Evolutionary conservation across 30 jellyfish, hydroid and myxozoan genomes (phyloP), one percentile per base, ranked within the genome.

Genomic region (Aurelia aurita): DNA sequence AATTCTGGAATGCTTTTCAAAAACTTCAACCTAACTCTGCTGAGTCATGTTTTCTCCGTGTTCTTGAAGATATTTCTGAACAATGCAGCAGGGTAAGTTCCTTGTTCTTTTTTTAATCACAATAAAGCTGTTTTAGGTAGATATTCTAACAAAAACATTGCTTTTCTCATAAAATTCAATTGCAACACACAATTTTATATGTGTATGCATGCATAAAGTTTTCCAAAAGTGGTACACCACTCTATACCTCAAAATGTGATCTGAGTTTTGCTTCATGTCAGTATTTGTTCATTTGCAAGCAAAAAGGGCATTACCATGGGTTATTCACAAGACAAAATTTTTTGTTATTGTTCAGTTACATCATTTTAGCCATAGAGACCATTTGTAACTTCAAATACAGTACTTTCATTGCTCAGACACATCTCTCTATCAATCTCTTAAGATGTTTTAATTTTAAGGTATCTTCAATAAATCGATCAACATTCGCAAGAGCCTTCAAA

Each of bases 401-500:
- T 35, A 35, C 7, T 35, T 35, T 29, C 79, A 29, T 67, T 67
- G 49, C 62, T 67, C 79, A 22, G 23, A 67, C 44, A 39, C 19
- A 31, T 22, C 15, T 22, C n/a, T 0, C 1, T 1, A 22, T 22
- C 62, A 21, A 39, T 22, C 12, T 39, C 7, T 19, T 45, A 66
- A 14, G 58, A 66, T 25, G 35, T 22, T 45, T 73, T 60, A 21
- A 22, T 20, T 43, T 31, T 34, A 18, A 80, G 84, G 51, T 32
- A 18, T 23, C 77, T 43, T 27, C 51, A 8, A 62, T 80, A 22
- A 80, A 80, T 27, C 44, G 39, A 39, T 25, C 65, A 23, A 59
- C 82, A 23, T 80, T 80, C 64, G 31, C 84, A 29, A 58, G 67
- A 67, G 82, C 84, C n/a, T 79, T 59, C 54, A 80, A 66, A 66